Percentiles rank a stretch among this genome's conserved stretches.
Evolutionary conservation across 2,797 vertebrate species (phyloP).

Genomic region (Pteropus rufus): DNA sequence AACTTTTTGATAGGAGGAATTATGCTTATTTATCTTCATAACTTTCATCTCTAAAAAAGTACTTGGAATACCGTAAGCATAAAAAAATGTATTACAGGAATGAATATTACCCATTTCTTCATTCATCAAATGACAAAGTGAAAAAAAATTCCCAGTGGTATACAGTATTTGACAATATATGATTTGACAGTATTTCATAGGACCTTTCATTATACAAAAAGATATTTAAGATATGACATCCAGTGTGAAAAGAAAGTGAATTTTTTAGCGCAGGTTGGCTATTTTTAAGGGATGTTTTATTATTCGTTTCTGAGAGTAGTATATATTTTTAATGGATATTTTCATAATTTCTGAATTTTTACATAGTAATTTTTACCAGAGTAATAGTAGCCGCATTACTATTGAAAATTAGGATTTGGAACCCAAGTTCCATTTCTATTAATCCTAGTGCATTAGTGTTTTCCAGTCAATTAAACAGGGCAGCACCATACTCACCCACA

Average conservation of each 20-base stretch:
- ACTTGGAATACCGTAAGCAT: background rate
- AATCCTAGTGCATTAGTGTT: slow-evolving; percentile 32
- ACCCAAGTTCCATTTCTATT: background rate
- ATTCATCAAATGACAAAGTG: background rate
- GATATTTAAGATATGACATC: background rate
- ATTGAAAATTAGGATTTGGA: background rate
- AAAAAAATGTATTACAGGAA: background rate
- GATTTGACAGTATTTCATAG: background rate
- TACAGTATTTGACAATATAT: background rate
- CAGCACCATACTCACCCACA: background rate
- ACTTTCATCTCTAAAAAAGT: background rate
- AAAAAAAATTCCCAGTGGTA: background rate
- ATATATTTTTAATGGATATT: background rate
- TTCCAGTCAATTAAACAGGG: slow-evolving; percentile 37
- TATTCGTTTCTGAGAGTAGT: background rate
- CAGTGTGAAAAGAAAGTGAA: background rate
- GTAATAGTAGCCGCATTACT: background rate
- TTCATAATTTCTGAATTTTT: background rate
- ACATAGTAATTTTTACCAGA: background rate
- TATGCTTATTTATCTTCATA: background rate
- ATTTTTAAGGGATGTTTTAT: background rate
- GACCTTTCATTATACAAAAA: background rate
- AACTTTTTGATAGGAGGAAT: background rate
- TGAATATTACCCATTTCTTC: background rate
- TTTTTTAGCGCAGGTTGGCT: background rate